A percentile compares a stretch with the other conserved stretches of the same genome.
Evolutionary conservation across 2,888 invertebrate species (phyloP).

Genomic region (Agrypnus murinus): DNA sequence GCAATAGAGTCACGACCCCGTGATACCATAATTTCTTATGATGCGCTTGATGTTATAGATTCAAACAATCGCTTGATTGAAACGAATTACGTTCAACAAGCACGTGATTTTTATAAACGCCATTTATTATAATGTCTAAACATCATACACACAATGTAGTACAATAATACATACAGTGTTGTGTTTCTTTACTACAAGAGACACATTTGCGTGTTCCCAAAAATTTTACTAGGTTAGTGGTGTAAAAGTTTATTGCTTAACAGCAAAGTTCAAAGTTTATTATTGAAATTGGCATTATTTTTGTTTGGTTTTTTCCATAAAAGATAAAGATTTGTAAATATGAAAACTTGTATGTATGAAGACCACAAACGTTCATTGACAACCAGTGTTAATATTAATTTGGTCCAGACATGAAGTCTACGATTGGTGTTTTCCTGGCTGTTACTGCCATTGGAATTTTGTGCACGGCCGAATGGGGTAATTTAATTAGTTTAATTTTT

Average conservation of each 20-base stretch:
- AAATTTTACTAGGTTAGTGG: constrained; percentile 33
- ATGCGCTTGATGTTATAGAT: constrained; percentile 27
- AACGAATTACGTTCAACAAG: constrained; percentile 32
- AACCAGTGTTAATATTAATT: constrained; percentile 43
- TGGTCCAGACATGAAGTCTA: constrained; percentile 42
- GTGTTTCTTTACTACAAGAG: not conserved
- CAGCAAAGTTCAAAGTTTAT: constrained; percentile 42
- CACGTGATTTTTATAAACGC: constrained; percentile 24
- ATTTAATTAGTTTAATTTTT: constrained; percentile 16
- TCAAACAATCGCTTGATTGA: constrained; percentile 36
- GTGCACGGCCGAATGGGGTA: constrained; percentile 41
- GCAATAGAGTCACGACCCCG: constrained; percentile 35
- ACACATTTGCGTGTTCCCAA: constrained; percentile 37
- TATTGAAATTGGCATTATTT: constrained; percentile 39
- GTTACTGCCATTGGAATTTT: constrained; percentile 11
- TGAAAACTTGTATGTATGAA: constrained; percentile 43
- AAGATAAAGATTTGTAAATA: constrained; percentile 47
- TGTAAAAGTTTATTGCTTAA: constrained; percentile 31
- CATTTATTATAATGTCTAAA: not conserved
- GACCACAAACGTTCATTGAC: constrained; percentile 44
- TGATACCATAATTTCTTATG: constrained; percentile 31
- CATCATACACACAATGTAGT: not conserved
- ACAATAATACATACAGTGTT: not conserved
- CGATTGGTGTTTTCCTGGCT: constrained; percentile 26
- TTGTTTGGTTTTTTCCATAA: constrained; percentile 44